Evolutionary conservation across 2,888 invertebrate species (phyloP).

Genomic region (Tetramorium bicarinatum): DNA sequence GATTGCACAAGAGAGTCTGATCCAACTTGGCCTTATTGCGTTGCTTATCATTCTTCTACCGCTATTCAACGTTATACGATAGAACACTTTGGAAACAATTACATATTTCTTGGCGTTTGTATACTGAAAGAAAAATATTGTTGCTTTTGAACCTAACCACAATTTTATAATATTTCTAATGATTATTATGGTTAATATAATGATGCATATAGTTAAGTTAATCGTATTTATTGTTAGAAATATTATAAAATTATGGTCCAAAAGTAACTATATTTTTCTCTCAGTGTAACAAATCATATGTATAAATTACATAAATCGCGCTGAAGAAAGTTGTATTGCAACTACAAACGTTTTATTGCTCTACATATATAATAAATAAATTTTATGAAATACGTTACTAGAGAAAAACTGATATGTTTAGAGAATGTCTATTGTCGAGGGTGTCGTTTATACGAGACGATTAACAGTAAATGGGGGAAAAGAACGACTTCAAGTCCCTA

Average conservation of each 20-base stretch:
- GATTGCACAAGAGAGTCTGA: constrained; percentile 76
- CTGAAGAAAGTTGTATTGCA: neutral
- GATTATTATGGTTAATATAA: too few species aligned
- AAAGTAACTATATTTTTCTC: too few species aligned
- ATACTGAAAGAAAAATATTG: too few species aligned
- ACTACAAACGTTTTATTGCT: neutral
- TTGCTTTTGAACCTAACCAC: too few species aligned
- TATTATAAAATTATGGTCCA: too few species aligned
- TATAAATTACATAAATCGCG: neutral
- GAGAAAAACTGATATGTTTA: constrained; percentile 1
- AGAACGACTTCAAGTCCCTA: constrained; percentile 40
- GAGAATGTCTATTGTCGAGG: neutral
- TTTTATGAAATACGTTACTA: neutral
- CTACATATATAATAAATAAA: neutral
- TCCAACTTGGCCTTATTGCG: constrained; percentile 71
- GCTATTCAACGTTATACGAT: constrained; percentile 30
- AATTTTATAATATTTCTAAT: too few species aligned
- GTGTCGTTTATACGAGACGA: constrained; percentile 46
- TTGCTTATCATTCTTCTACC: constrained; percentile 67
- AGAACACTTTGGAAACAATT: constrained; percentile 6
- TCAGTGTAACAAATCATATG: neutral
- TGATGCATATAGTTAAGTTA: too few species aligned
- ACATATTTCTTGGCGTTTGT: neutral
- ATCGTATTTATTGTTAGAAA: too few species aligned
- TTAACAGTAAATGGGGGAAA: constrained; percentile 44